A percentile compares a stretch with the other conserved stretches of the same genome.
Conservation (phyloP, 2,113 vertebrate species). For the Halichoerus grypus region DNA sequence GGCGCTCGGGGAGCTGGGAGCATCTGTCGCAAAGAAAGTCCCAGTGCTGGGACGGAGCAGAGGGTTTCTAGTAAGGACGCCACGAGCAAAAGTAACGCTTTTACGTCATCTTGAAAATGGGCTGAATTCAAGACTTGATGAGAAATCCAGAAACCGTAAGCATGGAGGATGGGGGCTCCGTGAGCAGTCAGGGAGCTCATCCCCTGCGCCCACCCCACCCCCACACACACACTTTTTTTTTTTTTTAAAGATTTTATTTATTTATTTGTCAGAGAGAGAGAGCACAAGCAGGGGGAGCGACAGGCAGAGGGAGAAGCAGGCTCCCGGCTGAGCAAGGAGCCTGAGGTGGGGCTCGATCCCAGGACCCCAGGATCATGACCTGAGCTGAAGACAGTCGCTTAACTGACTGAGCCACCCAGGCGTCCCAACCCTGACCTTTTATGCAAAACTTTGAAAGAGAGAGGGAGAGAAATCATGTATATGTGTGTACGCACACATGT, state of each 20-base stretch:
- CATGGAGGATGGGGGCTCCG: neutral
- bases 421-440: neutral
- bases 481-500: accelerated
- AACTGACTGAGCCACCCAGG: neutral
- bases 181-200: neutral
- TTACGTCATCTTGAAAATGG: neutral
- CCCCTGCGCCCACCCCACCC: neutral
- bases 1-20: neutral
- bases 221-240: neutral
- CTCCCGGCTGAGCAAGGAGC: neutral
- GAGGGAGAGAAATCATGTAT: neutral
- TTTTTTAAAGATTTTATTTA: neutral
- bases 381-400: neutral
- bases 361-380: neutral
- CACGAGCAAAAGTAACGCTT: neutral
- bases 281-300: neutral
- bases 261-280: neutral
- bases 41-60: neutral
- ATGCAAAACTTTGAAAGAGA: neutral
- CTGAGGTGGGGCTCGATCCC: neutral
- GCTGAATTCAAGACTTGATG: neutral
- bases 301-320: neutral
- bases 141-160: neutral
- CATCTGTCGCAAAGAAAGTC: neutral
- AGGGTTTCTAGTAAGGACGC: neutral